phyloP scores from a whole-genome alignment of 2,113 vertebrate genomes.

The Chascanopsetta lugubris region DNA sequence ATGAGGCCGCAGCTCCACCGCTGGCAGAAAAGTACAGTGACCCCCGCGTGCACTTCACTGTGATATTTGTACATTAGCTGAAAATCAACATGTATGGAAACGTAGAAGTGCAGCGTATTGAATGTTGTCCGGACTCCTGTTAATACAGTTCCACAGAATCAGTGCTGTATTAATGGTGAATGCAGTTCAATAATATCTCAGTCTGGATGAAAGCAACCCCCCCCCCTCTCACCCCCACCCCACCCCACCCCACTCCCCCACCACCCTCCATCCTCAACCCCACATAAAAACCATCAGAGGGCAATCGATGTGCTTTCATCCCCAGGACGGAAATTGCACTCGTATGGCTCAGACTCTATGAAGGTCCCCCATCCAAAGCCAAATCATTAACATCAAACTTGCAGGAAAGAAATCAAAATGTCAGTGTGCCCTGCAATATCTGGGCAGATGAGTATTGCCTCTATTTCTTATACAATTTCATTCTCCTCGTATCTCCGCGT shows the following conservation, averaged over 20 bases:
- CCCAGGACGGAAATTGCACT: conserved; percentile 81
- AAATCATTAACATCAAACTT: conserved; percentile 82
- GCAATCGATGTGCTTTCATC: conserved; percentile 83
- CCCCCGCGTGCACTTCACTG: conserved; percentile 27
- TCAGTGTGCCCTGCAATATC: conserved; percentile 67
- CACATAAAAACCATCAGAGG: conserved; percentile 81
- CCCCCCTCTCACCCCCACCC: too few relatives aligned
- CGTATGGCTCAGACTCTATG: conserved; percentile 76
- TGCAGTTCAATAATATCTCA: conserved; percentile 77
- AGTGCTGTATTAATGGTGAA: conserved; percentile 73
- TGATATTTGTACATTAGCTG: conserved; percentile 53
- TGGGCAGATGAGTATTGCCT: conserved; percentile 64
- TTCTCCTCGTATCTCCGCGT: conserved; percentile 31
- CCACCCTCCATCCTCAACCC: too few relatives aligned
- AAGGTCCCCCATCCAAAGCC: conserved; percentile 75
- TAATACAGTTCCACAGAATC: conserved; percentile 72
- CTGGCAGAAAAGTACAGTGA: conserved; percentile 44
- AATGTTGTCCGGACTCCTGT: conserved; percentile 62
- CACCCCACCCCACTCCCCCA: too few relatives aligned
- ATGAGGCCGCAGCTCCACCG: conserved; percentile 31
- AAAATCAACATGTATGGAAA: conserved; percentile 29
- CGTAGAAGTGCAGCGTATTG: conserved; percentile 39
- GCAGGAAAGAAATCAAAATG: conserved; percentile 80
- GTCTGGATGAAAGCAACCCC: conserved; percentile 78
- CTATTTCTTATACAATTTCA: conserved; percentile 61